phyloP scores from a whole-genome alignment of 23 tunicate species.

The Ascidia mentula region DNA sequence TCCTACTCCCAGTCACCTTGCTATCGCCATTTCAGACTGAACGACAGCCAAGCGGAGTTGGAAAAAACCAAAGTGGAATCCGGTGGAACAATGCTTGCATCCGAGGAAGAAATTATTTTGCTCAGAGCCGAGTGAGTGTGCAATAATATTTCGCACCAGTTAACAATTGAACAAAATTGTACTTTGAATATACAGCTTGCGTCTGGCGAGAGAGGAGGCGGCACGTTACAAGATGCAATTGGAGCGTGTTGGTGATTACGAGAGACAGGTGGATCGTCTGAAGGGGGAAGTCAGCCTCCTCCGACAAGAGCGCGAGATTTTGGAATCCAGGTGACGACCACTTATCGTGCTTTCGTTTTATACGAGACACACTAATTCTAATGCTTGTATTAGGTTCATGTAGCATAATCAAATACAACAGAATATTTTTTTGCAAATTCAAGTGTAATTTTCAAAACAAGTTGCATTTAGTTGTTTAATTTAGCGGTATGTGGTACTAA shows the following conservation, averaged over 20 bases:
- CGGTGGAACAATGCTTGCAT: constrained; percentile 79
- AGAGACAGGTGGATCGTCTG: constrained; percentile 65
- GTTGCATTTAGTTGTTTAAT: no score
- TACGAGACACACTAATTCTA: no score
- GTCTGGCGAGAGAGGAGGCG: constrained; percentile 85
- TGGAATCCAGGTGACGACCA: constrained; percentile 79
- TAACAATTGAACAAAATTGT: not conserved
- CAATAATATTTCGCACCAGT: not conserved
- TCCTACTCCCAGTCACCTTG: not conserved
- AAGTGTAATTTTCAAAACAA: no score
- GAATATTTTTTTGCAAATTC: no score
- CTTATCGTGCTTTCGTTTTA: no score
- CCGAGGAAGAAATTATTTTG: constrained; percentile 90
- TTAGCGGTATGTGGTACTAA: no score
- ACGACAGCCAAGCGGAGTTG: constrained; percentile 91
- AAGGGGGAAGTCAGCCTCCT: constrained; percentile 72
- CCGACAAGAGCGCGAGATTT: constrained; percentile 61
- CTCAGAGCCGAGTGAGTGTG: constrained; percentile 83
- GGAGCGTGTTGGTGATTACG: constrained; percentile 80
- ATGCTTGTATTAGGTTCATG: no score
- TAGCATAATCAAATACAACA: no score
- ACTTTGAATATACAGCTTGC: constrained; percentile 35
- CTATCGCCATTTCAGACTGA: constrained; percentile 60
- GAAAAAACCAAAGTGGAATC: constrained; percentile 93
- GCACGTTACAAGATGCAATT: constrained; percentile 69